phyloP scores from a whole-genome alignment of 2,888 invertebrate species.

The Agrochola litura region DNA sequence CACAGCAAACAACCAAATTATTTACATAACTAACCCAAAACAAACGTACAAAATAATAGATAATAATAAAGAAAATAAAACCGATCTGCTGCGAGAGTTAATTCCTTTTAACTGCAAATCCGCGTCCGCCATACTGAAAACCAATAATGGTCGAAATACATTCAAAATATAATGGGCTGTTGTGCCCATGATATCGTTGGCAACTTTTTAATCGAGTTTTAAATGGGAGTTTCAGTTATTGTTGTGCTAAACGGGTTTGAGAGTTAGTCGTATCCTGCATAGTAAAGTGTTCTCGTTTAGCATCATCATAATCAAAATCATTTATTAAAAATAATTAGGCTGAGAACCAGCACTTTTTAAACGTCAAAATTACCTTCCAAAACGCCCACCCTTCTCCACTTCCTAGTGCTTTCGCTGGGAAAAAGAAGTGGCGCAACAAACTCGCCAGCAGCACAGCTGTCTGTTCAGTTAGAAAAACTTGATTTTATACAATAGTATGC shows the following conservation, averaged over 20 bases:
- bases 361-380: not conserved
- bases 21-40: too few relatives aligned
- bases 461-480: not conserved
- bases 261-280: conserved; percentile 7
- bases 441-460: not conserved
- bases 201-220: conserved; percentile 58
- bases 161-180: conserved; percentile 49
- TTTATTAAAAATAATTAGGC: not conserved
- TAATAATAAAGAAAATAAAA: conserved; percentile 31
- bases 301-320: not conserved
- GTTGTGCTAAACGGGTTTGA: conserved; percentile 34
- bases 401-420: not conserved
- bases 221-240: conserved; percentile 26
- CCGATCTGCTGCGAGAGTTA: conserved; percentile 21
- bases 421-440: not conserved
- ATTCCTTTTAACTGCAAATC: conserved; percentile 47
- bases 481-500: not conserved
- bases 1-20: too few relatives aligned
- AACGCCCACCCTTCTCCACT: not conserved
- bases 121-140: conserved; percentile 31
- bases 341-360: not conserved
- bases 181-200: conserved; percentile 23
- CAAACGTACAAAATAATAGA: conserved; percentile 27
- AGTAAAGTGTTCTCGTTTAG: not conserved
- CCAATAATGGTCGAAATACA: conserved; percentile 49